Percentiles rank a stretch among this genome's conserved stretches.
phyloP scores from a whole-genome alignment of 2,113 vertebrate species.

The Malaclemys terrapin region DNA sequence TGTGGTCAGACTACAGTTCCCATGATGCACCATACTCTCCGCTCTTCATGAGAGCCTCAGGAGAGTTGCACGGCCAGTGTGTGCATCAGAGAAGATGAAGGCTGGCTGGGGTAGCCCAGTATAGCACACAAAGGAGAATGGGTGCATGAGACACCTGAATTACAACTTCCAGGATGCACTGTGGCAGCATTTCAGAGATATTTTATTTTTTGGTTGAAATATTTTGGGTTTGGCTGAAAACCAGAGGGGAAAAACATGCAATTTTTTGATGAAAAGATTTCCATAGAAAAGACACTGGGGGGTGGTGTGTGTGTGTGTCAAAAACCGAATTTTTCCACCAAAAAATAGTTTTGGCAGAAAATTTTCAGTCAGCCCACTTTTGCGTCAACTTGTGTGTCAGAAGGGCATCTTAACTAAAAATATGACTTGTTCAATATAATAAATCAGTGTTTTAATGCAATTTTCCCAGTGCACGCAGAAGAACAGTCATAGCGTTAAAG shows the following conservation, averaged over 20 bases:
- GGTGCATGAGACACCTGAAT: neutral
- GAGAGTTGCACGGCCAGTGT: neutral
- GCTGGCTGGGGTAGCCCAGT: neutral
- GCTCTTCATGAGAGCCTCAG: neutral
- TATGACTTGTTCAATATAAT: too few relatives aligned
- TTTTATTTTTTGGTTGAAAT: neutral
- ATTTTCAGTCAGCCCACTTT: neutral
- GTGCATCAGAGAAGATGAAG: rapidly evolving
- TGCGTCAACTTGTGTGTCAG: neutral
- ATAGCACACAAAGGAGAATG: neutral
- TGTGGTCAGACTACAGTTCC: neutral
- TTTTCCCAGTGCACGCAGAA: neutral
- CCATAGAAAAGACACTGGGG: neutral
- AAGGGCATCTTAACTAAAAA: neutral
- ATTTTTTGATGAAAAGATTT: neutral
- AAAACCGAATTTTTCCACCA: neutral
- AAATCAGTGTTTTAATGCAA: neutral
- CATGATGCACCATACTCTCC: neutral
- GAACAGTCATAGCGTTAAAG: neutral
- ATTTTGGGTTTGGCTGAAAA: neutral
- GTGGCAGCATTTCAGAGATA: neutral
- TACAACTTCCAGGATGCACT: neutral
- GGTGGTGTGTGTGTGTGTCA: neutral
- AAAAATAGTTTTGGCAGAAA: neutral
- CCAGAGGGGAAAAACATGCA: neutral